Base-by-base conservation (phyloP, 2,113 vertebrate species). In the Scartelaos histophorus region DNA sequence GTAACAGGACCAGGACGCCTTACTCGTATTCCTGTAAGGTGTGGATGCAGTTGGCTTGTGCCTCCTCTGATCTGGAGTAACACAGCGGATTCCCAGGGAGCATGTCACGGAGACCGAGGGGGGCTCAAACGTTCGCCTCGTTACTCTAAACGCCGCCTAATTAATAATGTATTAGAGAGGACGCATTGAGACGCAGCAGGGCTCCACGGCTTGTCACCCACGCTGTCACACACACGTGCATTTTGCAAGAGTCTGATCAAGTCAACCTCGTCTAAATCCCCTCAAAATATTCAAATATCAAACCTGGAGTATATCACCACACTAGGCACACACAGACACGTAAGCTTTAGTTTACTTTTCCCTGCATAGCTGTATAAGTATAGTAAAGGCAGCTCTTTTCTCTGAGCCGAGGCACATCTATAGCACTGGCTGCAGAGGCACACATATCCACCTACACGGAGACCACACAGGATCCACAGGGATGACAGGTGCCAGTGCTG, bases 121-220 rank as follows among this genome's bases (percentile, higher is more conserved):
- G 73, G 80, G 78, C 85, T 90, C 85, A 91, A 91, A 91, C 89
- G 88, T 88, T 90, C 79, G 66, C 80, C 87, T 92, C 90, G 86
- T 91, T 92, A 91, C 90, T 92, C 86, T 92, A 92, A 93, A 92
- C 84, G 89, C 80, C 80, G 82, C 86, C 86, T 90, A 91, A 92
- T 93, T 92, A 93, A 93, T 93, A 93, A 92, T 92, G 89, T 85
- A 92, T 92, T 87, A 93, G 85, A 89, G 89, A 87, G 88, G 90
- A 89, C 76, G 81, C 79, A 60, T 70, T 79, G 82, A 85, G 79
- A 85, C 81, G 74, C 88, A 87, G 88, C 81, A 82, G 83, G 86
- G 79, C 79, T 84, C 81, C 85, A 85, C 75, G 56, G 79, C 82
- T 85, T 83, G 84, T 87, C 87, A 90, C 76, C 85, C 83, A 67